These are phyloP conservation scores for Cataglyphis altisquamis DNA, from an alignment of 2,888 invertebrate species.

Conservation along the genomic window DNA sequence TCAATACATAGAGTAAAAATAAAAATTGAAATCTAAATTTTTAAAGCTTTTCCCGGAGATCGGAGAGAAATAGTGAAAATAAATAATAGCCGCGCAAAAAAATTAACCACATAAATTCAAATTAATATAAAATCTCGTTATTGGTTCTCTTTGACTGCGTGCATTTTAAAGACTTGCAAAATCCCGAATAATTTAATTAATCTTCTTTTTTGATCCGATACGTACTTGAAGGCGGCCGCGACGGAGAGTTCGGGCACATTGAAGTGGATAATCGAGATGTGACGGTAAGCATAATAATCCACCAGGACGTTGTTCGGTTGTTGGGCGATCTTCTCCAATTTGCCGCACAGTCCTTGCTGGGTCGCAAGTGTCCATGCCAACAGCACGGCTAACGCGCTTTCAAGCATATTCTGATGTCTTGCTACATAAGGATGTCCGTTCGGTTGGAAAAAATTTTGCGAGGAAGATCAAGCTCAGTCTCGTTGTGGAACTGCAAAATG, in stretches of 20 bases:
- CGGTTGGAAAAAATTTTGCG: neutral
- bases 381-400: conserved; percentile 69
- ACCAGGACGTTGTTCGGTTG: conserved; percentile 86
- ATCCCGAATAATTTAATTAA: neutral
- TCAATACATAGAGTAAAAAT: neutral
- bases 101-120: neutral
- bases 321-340: conserved; percentile 81
- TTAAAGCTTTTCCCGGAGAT: neutral
- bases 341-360: conserved; percentile 75
- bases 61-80: neutral
- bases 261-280: conserved; percentile 88
- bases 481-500: neutral
- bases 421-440: conserved; percentile 77
- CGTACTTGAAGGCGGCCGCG: conserved; percentile 86
- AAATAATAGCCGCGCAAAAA: neutral
- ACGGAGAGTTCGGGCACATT: conserved; percentile 87
- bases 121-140: neutral
- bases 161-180: neutral
- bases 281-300: conserved; percentile 88
- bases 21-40: neutral
- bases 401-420: conserved; percentile 76
- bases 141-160: neutral
- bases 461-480: neutral
- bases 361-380: conserved; percentile 77
- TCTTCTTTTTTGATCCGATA: conserved; percentile 7